Evolutionary conservation across 2,888 invertebrate genomes (phyloP), one percentile per base, ranked within the genome.

Genomic region (Caenorhabditis uteleia): DNA sequence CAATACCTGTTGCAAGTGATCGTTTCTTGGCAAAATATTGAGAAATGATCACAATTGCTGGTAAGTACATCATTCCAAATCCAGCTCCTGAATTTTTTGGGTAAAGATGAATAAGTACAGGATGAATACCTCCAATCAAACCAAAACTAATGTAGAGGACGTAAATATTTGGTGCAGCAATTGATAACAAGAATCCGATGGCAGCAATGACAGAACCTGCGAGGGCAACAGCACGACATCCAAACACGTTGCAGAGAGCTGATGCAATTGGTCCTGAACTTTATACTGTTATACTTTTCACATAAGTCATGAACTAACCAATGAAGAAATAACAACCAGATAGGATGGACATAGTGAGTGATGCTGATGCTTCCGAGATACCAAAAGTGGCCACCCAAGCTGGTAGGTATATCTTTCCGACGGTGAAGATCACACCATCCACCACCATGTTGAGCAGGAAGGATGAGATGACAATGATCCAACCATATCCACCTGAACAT

Each of bases 381-480:
- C 89, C 89, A 84, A 92, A 98, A 83, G 89, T 89, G 2, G 85
- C 86, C 27, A 82, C 78, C 79, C 86, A 86, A 33, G 82, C 74
- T 23, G 84, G 77, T 26, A 85, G 83, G 3, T 85, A 82, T 3
- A 85, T 84, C 60, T 84, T 85, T 26, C 85, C 84, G 31, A 70
- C 73, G 14, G 82, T 79, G 77, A 85, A 86, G n/a, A 84, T 84
- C 31, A 86, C 93, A 2, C 86, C 98, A 85, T 98, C 97, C 56
- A 98, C 94, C 77, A 97, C 91, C 87, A 97, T 89, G 88, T 97
- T 95, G 86, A 93, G 93, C 89, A 95, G 89, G 86, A 98, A 95
- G 40, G 94, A 93, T 50, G 94, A 93, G 81, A 92, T 89, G 51
- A 95, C 95, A 83, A 98, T 91, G 82, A 95, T 90, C 92, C 92